These are phyloP conservation scores for Acanthopagrus latus DNA, from an alignment of 2,797 vertebrate genomes.

Conservation along the genomic window DNA sequence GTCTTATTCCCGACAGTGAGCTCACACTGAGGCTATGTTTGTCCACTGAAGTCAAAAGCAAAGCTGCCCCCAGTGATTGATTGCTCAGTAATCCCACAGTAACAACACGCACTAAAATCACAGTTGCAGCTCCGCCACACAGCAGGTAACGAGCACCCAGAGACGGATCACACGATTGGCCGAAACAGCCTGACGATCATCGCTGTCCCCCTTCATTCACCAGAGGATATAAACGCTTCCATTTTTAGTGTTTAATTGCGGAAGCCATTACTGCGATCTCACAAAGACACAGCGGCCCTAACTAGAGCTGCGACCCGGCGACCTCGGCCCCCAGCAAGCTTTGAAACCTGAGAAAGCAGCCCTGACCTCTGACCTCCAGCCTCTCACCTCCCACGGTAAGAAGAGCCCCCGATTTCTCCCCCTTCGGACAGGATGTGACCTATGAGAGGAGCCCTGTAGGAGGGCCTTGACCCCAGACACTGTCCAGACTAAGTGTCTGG, in stretches of 20 bases:
- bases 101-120: slow-evolving; percentile 54
- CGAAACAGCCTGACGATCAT: slow-evolving; percentile 43
- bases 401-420: slow-evolving; percentile 61
- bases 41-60: slow-evolving; percentile 76
- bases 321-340: slow-evolving; percentile 74
- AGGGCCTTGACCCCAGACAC: slow-evolving; percentile 83
- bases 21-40: slow-evolving; percentile 77
- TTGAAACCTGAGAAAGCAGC: slow-evolving; percentile 86
- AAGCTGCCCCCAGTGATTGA: slow-evolving; percentile 76
- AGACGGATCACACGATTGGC: slow-evolving; percentile 46
- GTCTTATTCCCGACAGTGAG: slow-evolving; percentile 63
- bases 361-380: slow-evolving; percentile 79
- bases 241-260: slow-evolving; percentile 84
- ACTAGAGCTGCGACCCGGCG: slow-evolving; percentile 71
- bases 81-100: slow-evolving; percentile 69
- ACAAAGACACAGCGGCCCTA: slow-evolving; percentile 74
- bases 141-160: slow-evolving; percentile 58
- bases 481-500: slow-evolving; percentile 86
- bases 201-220: slow-evolving; percentile 35
- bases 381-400: slow-evolving; percentile 78
- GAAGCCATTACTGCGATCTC: slow-evolving; percentile 80
- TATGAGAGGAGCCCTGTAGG: slow-evolving; percentile 75
- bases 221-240: slow-evolving; percentile 80
- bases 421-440: slow-evolving; percentile 84
- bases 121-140: slow-evolving; percentile 34